Evolutionary conservation across 2,888 invertebrate genomes (phyloP).

Genomic region (Aphidoletes aphidimyza): DNA sequence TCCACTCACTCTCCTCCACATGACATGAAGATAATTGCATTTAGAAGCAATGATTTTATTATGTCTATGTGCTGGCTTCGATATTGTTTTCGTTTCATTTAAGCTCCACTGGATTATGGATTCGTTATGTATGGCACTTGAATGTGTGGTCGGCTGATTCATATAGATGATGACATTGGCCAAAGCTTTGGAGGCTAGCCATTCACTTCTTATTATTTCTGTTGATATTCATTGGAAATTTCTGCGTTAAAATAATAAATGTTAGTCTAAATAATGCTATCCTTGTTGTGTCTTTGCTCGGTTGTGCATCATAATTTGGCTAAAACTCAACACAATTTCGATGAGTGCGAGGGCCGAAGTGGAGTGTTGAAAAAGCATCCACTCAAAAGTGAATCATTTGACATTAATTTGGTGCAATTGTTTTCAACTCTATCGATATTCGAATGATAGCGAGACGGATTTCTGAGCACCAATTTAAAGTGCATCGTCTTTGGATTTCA

Average conservation of each 20-base stretch:
- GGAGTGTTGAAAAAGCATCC: too few species aligned
- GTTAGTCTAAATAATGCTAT: too few species aligned
- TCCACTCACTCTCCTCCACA: too few species aligned
- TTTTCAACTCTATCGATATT: not conserved
- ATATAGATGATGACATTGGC: not conserved
- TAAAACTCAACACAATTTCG: too few species aligned
- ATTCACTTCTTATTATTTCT: not conserved
- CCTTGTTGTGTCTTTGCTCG: not conserved
- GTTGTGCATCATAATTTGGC: too few species aligned
- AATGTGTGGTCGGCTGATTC: not conserved
- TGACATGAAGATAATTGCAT: not conserved
- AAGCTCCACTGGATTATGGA: conserved; percentile 24
- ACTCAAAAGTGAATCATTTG: not conserved
- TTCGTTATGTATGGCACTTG: not conserved
- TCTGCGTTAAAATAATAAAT: conserved; percentile 35
- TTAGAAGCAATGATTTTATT: conserved; percentile 44
- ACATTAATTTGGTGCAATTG: conserved; percentile 11
- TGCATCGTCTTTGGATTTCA: not conserved
- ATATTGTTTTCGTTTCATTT: conserved; percentile 53
- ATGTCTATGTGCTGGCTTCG: not conserved
- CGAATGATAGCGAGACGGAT: not conserved
- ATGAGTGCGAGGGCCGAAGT: too few species aligned
- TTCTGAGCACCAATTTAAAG: conserved; percentile 6
- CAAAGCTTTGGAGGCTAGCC: not conserved
- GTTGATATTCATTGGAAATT: conserved; percentile 47